Conservation (phyloP, 2,888 invertebrate genomes). For the Stenurella melanura region DNA sequence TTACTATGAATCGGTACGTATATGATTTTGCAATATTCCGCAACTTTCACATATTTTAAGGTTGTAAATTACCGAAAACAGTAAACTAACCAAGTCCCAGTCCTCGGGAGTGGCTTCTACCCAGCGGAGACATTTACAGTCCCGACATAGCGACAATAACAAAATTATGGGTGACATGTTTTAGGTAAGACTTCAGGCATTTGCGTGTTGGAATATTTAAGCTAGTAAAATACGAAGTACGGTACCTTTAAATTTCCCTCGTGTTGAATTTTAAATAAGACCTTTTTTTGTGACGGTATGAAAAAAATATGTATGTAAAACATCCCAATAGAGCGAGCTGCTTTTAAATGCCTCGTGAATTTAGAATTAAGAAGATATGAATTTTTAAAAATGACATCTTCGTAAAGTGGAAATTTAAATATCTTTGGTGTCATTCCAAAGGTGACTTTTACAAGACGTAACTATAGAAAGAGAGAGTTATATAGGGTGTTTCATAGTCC, state of each 20-base stretch:
- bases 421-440: no score
- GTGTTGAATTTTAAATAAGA: not conserved
- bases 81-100: not conserved
- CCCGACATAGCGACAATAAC: conserved; percentile 7
- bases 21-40: not conserved
- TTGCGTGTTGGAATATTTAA: not conserved
- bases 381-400: no score
- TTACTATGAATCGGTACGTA: no score
- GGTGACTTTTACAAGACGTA: no score
- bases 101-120: not conserved
- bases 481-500: no score
- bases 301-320: not conserved
- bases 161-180: not conserved
- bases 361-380: no score
- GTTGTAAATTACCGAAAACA: not conserved
- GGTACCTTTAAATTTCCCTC: not conserved
- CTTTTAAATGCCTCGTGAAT: no score
- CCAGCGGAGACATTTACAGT: not conserved
- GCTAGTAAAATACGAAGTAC: not conserved
- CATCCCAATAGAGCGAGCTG: not conserved
- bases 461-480: no score
- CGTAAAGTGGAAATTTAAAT: no score
- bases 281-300: not conserved
- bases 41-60: not conserved
- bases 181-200: not conserved